Conservation (phyloP, 2,797 vertebrate genomes). For the Phrynocephalus guinanensis region DNA sequence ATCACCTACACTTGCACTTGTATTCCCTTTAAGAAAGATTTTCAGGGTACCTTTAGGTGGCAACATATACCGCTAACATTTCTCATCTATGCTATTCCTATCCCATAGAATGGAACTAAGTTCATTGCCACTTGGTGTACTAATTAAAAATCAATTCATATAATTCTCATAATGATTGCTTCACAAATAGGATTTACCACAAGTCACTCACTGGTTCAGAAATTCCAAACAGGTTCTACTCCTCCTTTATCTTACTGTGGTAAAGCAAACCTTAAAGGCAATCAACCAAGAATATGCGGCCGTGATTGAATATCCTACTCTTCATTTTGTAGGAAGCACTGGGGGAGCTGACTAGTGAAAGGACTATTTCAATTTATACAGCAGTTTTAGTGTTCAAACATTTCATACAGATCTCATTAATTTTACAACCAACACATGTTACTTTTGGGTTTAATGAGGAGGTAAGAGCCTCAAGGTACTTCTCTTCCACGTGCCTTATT, state of each 20-base stretch:
- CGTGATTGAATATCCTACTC: not conserved
- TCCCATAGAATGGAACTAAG: not conserved
- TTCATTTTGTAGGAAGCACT: not conserved
- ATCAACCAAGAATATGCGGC: too few relatives aligned
- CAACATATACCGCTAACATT: not conserved
- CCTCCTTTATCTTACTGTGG: not conserved
- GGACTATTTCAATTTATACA: not conserved
- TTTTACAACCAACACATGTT: not conserved
- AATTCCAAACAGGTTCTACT: conserved; percentile 4
- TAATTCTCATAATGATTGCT: conserved; percentile 4
- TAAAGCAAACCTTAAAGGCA: not conserved
- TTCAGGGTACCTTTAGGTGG: conserved; percentile 21
- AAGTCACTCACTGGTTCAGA: not conserved
- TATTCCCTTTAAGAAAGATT: not conserved
- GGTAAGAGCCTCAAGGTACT: not conserved
- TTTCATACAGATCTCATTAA: not conserved
- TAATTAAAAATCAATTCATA: not conserved
- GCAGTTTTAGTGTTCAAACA: conserved; percentile 9
- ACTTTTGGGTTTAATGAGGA: not conserved
- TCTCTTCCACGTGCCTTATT: not conserved
- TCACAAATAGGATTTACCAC: not conserved
- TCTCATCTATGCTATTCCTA: not conserved
- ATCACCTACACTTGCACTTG: too few relatives aligned
- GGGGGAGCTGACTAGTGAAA: not conserved
- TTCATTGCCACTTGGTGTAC: not conserved